Percentiles rank a stretch among this genome's conserved stretches.
These are phyloP conservation scores for Plutomurus gul DNA, from an alignment of 1,140 invertebrate species.

Conservation along the genomic window DNA sequence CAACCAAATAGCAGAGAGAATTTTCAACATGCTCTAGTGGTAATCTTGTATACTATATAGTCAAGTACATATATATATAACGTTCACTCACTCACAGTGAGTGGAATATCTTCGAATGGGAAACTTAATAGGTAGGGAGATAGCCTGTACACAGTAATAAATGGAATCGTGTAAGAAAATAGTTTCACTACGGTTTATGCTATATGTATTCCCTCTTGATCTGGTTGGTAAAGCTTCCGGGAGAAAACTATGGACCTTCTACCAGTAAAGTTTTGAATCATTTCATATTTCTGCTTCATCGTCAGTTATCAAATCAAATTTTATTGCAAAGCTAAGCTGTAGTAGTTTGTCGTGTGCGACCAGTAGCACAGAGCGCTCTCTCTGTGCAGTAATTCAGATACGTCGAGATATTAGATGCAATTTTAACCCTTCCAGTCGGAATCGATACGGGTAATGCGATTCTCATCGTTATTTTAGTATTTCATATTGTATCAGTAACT, in stretches of 20 bases:
- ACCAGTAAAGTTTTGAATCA: not conserved
- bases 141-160: too few species aligned
- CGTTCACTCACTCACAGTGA: too few species aligned
- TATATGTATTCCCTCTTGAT: too few species aligned
- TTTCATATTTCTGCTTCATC: not conserved
- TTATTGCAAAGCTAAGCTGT: not conserved
- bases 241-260: not conserved
- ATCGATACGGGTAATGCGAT: not conserved
- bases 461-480: not conserved
- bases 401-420: not conserved
- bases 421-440: not conserved
- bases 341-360: too few species aligned
- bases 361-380: too few species aligned
- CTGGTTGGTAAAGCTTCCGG: not conserved
- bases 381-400: conserved; percentile 17
- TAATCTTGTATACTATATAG: too few species aligned
- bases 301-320: conserved; percentile 3
- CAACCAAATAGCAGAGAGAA: too few species aligned
- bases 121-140: too few species aligned
- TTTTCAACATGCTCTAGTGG: too few species aligned
- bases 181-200: too few species aligned
- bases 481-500: not conserved
- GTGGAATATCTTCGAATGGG: not conserved
- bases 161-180: too few species aligned
- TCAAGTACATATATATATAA: too few species aligned